phyloP scores from a whole-genome alignment of 2,797 vertebrate genomes.

The Spea hammondii region DNA sequence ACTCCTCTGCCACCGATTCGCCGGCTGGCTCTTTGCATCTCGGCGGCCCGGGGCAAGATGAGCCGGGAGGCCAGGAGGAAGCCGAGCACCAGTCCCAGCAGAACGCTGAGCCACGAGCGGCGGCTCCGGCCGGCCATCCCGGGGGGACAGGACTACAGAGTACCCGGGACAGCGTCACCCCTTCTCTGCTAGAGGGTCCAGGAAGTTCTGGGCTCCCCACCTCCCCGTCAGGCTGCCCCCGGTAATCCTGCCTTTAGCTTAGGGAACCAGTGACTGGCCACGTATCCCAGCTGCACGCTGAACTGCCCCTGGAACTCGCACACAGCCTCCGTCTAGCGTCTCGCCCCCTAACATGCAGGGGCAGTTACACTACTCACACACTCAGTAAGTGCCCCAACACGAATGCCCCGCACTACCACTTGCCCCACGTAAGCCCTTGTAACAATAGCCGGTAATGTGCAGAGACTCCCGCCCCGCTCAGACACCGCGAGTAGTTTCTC shows the following conservation, averaged over 20 bases:
- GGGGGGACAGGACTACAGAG: constrained; percentile 45
- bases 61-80: constrained; percentile 91
- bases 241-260: too few relatives aligned
- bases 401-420: too few relatives aligned
- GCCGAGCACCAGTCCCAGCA: constrained; percentile 88
- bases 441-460: too few relatives aligned
- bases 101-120: constrained; percentile 90
- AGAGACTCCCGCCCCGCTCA: too few relatives aligned
- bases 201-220: too few relatives aligned
- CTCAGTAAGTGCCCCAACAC: too few relatives aligned
- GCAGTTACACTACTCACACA: too few relatives aligned
- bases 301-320: constrained; percentile 23
- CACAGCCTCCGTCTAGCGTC: constrained; percentile 23
- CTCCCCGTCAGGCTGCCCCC: not conserved
- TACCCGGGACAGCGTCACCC: constrained; percentile 8
- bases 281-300: constrained; percentile 51
- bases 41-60: constrained; percentile 81
- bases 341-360: not conserved
- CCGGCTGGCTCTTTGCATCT: constrained; percentile 80
- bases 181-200: not conserved
- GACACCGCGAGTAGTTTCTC: too few relatives aligned
- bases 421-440: too few relatives aligned
- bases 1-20: constrained; percentile 57
- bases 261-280: not conserved
- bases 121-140: constrained; percentile 89